Conservation (phyloP, 2,113 vertebrate genomes). For the Enhydra lutris region DNA sequence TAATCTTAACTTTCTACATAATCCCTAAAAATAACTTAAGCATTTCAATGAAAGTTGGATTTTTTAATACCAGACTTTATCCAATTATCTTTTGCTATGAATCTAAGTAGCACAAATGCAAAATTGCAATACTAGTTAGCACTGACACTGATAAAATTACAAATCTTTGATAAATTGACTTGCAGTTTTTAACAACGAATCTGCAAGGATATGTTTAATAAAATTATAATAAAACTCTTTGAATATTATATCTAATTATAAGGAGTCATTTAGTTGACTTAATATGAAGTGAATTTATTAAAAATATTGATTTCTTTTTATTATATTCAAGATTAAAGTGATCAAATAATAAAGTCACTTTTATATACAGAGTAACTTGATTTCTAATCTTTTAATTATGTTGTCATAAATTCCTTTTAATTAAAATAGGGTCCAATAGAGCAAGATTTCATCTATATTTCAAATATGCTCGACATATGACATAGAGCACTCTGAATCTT, state of each 20-base stretch:
- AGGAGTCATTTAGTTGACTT: not conserved
- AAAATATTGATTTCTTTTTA: not conserved
- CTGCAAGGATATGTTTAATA: not conserved
- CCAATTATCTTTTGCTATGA: constrained; percentile 6
- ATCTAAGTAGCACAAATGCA: not conserved
- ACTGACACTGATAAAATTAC: not conserved
- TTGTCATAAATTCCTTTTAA: not conserved
- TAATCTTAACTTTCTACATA: not conserved
- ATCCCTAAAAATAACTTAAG: constrained; percentile 15
- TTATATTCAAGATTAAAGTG: not conserved
- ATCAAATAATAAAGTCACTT: not conserved
- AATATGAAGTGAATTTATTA: constrained; percentile 10
- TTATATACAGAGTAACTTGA: not conserved
- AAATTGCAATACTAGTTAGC: not conserved
- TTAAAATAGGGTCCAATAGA: not conserved
- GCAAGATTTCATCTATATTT: not conserved
- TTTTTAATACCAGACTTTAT: not conserved
- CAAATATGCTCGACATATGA: not conserved
- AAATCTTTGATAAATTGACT: constrained; percentile 27
- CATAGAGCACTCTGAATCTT: not conserved
- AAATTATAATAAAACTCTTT: not conserved
- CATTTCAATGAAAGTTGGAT: not conserved
- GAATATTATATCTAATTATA: not conserved
- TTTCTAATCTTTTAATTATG: not conserved
- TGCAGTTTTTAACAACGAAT: not conserved